phyloP scores from a whole-genome alignment of 35 echinoderm and acorn worm genomes.

The Lytechinus variegatus region DNA sequence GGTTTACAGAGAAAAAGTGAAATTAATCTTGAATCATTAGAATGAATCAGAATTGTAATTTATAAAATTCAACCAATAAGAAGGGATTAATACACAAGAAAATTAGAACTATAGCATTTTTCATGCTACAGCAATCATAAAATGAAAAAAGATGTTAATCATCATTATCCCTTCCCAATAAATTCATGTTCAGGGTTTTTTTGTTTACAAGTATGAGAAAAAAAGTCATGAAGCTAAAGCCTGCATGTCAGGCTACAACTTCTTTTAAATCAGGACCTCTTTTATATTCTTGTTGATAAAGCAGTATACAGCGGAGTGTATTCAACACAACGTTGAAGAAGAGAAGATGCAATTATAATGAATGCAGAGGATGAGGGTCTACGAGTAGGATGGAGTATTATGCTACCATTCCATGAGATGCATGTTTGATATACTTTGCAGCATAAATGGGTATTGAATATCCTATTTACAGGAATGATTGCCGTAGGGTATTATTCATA shows the following conservation, averaged over 20 bases:
- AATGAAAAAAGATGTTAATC: too few species aligned
- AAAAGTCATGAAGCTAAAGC: neutral
- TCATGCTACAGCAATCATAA: too few species aligned
- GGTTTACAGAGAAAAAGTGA: too few species aligned
- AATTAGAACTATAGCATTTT: too few species aligned
- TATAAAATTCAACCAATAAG: too few species aligned
- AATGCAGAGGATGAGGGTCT: neutral
- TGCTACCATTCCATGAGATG: neutral
- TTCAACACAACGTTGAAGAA: neutral
- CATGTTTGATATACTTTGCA: constrained; percentile 7
- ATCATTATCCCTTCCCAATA: too few species aligned
- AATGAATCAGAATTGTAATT: too few species aligned
- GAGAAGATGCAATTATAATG: neutral
- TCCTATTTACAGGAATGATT: neutral
- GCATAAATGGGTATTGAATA: constrained; percentile 19
- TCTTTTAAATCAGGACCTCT: neutral
- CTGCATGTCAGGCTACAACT: neutral
- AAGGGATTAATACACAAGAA: too few species aligned
- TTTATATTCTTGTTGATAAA: neutral
- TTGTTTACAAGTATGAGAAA: neutral
- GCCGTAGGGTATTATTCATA: constrained; percentile 18
- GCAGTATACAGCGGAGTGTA: neutral
- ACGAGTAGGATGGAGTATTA: neutral
- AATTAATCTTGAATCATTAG: too few species aligned
- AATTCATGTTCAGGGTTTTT: too few species aligned